Percentiles rank a stretch among this genome's conserved stretches.
These are phyloP conservation scores for Ormyrus nitidulus DNA, from an alignment of 2,888 invertebrate genomes.

Conservation along the genomic window DNA sequence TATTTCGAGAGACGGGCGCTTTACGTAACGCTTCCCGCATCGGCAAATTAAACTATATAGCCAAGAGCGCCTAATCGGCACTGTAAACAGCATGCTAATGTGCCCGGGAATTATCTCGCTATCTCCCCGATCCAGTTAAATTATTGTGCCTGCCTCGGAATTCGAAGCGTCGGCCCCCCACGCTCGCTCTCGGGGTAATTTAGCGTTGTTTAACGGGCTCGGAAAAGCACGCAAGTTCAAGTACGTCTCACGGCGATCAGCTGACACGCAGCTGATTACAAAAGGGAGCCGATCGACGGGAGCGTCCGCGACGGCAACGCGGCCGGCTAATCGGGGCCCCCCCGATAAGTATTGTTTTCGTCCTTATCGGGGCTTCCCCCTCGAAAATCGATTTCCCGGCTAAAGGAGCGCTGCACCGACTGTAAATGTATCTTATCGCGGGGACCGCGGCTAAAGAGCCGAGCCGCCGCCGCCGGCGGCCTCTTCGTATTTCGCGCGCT, in stretches of 20 bases:
- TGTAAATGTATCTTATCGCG: background rate
- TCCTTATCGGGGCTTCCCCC: too few species aligned
- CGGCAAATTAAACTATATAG: too few species aligned
- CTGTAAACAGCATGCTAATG: slow-evolving; percentile 8
- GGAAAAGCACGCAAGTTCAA: slow-evolving; percentile 44
- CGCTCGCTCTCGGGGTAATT: too few species aligned
- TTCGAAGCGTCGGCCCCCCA: background rate
- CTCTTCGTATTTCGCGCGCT: background rate
- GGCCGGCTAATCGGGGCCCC: too few species aligned
- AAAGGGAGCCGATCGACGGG: slow-evolving; percentile 9
- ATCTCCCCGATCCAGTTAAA: slow-evolving; percentile 17
- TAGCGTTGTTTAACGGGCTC: too few species aligned
- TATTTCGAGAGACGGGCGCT: too few species aligned
- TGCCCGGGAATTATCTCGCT: background rate
- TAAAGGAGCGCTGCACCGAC: too few species aligned
- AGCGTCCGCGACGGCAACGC: background rate
- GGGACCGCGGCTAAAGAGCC: background rate
- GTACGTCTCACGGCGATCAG: slow-evolving; percentile 45
- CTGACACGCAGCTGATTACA: slow-evolving; percentile 34
- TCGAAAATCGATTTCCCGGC: too few species aligned
- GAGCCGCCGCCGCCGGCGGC: background rate
- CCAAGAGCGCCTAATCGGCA: background rate
- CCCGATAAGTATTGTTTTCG: slow-evolving; percentile 3
- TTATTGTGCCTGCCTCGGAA: background rate
- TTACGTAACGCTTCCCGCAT: too few species aligned